Base-by-base conservation (phyloP, 1,140 invertebrate genomes). In the Lethrus apterus region DNA sequence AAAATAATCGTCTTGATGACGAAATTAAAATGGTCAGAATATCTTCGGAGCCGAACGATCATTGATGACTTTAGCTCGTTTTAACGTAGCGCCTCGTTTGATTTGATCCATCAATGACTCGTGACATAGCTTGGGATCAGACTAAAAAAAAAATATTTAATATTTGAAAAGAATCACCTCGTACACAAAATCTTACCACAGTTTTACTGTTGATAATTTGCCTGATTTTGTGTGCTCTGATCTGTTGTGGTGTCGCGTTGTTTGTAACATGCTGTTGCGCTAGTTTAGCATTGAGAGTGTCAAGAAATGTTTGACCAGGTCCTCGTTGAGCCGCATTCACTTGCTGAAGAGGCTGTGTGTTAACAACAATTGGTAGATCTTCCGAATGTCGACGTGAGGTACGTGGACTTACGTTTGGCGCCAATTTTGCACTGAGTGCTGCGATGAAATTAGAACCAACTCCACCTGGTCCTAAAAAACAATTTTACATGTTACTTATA, bases 31-130 rank as follows among this genome's bases (percentile, higher is more conserved):
- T 26, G 5, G 5, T 26, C 23, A 26, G n/a, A 26, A 62, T 40
- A 65, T 67, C 48, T 67, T 67, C 8, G 65, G 65, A 20, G 65
- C 65, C 10, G 65, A 67, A 29, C 65, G 21, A 48, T 67, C 65
- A 46, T 67, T 67, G 15, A 64, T 52, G n/a, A 63, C 51, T 51
- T 64, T 63, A 10, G 65, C 59, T 52, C 83, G 76, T 31, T 75
- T 80, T 36, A 93, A 65, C 3, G 81, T 80, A 2, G 86, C 88
- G 18, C 89, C 89, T 30, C 83, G 76, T 59, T 89, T 83, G 32
- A 93, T 93, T 59, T 93, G 89, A 72, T 93, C 89, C 87, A 93
- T 89, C 1, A 93, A 70, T 43, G 71, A 84, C 58, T 73, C 83
- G 70, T 76, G 79, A 73, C 77, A 87, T 59, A 80, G 73, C 71